Percentiles rank a stretch among this genome's conserved stretches.
These are phyloP conservation scores for Acanthosepion esculentum DNA, from an alignment of 2,888 invertebrate species.

Conservation along the genomic window DNA sequence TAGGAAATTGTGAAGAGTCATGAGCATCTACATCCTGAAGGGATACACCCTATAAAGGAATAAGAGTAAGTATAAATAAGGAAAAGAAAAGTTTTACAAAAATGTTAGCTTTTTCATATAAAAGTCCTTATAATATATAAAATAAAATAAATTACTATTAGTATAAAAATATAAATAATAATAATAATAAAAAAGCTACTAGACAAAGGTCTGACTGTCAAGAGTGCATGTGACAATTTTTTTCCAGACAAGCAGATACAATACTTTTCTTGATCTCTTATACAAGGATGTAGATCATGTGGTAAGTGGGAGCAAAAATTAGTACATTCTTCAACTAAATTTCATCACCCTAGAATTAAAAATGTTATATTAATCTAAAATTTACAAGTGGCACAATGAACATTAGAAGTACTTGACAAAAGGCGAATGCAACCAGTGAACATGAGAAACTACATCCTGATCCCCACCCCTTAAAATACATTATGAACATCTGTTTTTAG, in stretches of 20 bases:
- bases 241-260: neutral
- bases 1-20: too few species aligned
- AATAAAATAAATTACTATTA: too few species aligned
- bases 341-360: neutral
- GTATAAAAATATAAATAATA: too few species aligned
- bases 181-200: too few species aligned
- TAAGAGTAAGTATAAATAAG: too few species aligned
- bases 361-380: neutral
- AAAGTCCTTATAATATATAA: too few species aligned
- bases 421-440: neutral
- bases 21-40: too few species aligned
- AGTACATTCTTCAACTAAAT: neutral
- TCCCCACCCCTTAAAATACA: neutral
- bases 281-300: conserved; percentile 1
- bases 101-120: too few species aligned
- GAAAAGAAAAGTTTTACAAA: too few species aligned
- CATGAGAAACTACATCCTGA: neutral
- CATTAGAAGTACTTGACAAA: neutral
- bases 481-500: neutral
- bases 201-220: neutral
- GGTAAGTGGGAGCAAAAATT: conserved; percentile 15
- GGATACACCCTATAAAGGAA: too few species aligned
- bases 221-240: neutral
- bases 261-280: neutral
- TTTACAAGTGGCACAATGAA: neutral